A percentile compares a stretch with the other conserved stretches of the same genome.
Evolutionary conservation across 2,113 vertebrate genomes (phyloP).

Genomic region (Rhagologus leucostigma): DNA sequence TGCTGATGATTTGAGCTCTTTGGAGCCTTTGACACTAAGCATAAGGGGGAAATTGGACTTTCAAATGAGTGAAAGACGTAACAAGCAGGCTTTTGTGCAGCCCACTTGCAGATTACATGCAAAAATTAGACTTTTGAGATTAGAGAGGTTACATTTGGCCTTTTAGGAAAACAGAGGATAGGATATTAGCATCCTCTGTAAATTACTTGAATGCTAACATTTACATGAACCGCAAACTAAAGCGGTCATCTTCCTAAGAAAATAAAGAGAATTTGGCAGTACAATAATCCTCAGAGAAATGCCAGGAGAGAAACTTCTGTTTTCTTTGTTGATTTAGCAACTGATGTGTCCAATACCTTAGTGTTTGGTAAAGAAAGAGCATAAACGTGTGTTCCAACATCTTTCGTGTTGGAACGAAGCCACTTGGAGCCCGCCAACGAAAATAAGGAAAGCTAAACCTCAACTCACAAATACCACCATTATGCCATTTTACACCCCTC

Average conservation of each 20-base stretch:
- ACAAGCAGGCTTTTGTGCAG: conserved; percentile 19
- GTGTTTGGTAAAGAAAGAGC: conserved; percentile 33
- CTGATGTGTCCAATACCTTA: conserved; percentile 31
- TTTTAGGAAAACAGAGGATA: background rate
- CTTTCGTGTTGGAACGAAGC: background rate
- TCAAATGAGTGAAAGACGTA: background rate
- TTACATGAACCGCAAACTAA: background rate
- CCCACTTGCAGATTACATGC: background rate
- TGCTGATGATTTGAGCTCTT: background rate
- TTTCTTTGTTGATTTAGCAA: conserved; percentile 44
- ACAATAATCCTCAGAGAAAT: background rate
- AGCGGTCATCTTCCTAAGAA: background rate
- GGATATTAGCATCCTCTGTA: conserved; percentile 39
- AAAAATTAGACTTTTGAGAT: background rate
- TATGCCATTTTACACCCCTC: background rate
- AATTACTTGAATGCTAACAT: background rate
- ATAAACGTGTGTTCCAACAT: background rate
- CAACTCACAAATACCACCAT: background rate
- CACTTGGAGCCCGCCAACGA: background rate
- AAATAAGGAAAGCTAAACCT: conserved; percentile 52
- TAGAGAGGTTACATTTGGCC: background rate
- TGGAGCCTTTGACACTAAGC: background rate
- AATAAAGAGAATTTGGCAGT: conserved; percentile 9
- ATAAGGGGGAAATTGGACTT: background rate
- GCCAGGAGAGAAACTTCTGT: conserved; percentile 39